phyloP scores from a whole-genome alignment of 92 coral and sea anemone genomes.

The Palythoa heliodiscus region DNA sequence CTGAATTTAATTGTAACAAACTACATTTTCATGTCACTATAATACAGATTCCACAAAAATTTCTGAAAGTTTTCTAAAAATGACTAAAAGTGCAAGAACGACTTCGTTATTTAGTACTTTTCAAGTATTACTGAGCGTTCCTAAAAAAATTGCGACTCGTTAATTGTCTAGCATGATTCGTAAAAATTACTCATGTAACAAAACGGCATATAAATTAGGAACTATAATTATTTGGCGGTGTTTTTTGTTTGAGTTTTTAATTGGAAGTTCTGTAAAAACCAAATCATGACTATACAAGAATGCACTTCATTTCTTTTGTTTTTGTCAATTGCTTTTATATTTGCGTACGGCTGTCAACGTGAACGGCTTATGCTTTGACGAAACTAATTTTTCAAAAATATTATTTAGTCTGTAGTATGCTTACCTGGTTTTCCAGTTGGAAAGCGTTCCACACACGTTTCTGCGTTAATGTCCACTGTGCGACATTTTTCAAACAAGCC shows the following conservation, averaged over 20 bases:
- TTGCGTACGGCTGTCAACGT: not conserved
- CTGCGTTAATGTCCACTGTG: not conserved
- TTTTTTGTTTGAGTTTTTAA: not conserved
- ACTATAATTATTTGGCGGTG: not conserved
- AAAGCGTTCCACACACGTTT: conserved; percentile 2
- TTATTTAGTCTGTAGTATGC: not conserved
- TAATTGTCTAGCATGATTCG: too few relatives aligned
- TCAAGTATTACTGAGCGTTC: too few relatives aligned
- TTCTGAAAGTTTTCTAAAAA: not conserved
- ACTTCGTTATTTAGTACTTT: too few relatives aligned
- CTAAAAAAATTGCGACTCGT: too few relatives aligned
- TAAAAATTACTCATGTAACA: too few relatives aligned
- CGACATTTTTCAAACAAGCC: conserved; percentile 28
- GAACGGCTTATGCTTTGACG: not conserved
- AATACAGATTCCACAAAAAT: not conserved
- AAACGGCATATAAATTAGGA: not conserved
- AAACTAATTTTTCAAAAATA: too few relatives aligned
- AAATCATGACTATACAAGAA: not conserved
- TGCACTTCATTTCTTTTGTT: not conserved
- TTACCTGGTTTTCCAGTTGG: conserved; percentile 16
- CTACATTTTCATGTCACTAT: not conserved
- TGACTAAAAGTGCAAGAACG: not conserved
- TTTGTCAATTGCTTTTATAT: not conserved
- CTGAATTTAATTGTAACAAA: too few relatives aligned
- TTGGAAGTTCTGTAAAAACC: not conserved